phyloP scores from a whole-genome alignment of 2,888 invertebrate species.

The Rhorus exstirpatorius region DNA sequence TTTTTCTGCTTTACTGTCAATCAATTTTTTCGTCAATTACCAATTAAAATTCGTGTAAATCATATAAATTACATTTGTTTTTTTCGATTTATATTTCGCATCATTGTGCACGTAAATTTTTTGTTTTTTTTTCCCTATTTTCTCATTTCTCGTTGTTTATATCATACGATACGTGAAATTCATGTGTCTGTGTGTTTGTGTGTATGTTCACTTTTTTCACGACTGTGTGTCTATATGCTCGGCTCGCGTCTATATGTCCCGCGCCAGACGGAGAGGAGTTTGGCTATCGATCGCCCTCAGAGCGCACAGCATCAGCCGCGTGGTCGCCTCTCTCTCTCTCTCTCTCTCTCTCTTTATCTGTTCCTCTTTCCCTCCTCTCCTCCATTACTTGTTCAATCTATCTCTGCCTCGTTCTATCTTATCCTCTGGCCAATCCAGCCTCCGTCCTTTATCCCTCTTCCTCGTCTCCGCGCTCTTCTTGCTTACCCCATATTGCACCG shows the following conservation, averaged over 20 bases:
- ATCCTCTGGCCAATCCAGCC: conserved; percentile 56
- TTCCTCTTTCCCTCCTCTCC: conserved; percentile 66
- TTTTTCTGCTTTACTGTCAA: too few relatives aligned
- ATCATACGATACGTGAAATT: conserved; percentile 18
- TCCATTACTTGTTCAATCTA: conserved; percentile 75
- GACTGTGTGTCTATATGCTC: conserved; percentile 59
- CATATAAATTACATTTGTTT: not conserved
- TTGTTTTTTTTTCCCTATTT: conserved; percentile 7
- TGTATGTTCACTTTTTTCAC: conserved; percentile 39
- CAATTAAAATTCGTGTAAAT: too few relatives aligned
- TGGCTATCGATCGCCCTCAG: conserved; percentile 84
- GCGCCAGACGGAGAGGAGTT: conserved; percentile 83
- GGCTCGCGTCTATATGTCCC: conserved; percentile 72
- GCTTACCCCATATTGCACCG: conserved; percentile 72
- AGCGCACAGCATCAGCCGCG: conserved; percentile 78
- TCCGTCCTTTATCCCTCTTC: conserved; percentile 68
- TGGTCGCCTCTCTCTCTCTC: conserved; percentile 78
- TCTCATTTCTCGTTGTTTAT: conserved; percentile 24
- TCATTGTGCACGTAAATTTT: not conserved
- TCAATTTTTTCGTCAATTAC: too few relatives aligned
- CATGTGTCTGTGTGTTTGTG: conserved; percentile 22
- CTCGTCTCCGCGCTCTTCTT: conserved; percentile 62
- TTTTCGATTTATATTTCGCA: not conserved
- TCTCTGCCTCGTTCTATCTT: conserved; percentile 69
- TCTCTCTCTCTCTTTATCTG: conserved; percentile 69